These are phyloP conservation scores for Buteo buteo DNA, from an alignment of 2,113 vertebrate species.

Conservation along the genomic window DNA sequence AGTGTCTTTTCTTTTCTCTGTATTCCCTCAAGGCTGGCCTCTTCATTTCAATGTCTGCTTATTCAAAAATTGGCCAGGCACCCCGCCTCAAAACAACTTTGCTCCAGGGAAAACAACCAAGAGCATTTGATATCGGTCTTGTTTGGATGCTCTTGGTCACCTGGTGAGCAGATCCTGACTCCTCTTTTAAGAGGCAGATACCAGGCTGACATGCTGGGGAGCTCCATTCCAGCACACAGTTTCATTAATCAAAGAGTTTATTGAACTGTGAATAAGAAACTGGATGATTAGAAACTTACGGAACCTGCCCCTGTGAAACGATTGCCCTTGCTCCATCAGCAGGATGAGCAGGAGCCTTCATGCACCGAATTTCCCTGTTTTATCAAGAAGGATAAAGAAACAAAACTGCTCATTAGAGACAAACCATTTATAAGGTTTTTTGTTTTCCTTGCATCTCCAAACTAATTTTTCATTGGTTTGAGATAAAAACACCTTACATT, in stretches of 20 bases:
- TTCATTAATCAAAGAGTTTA: background rate
- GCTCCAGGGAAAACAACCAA: background rate
- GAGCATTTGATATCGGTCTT: fast-evolving
- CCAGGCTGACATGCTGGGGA: background rate
- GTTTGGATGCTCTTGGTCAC: background rate
- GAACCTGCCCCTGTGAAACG: background rate
- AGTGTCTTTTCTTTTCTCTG: background rate
- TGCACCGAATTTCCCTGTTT: background rate
- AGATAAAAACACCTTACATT: background rate
- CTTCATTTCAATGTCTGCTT: background rate
- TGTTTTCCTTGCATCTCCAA: background rate
- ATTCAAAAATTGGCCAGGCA: background rate
- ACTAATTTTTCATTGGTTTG: background rate
- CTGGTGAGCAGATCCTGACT: background rate
- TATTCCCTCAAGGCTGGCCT: background rate
- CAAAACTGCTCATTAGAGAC: background rate
- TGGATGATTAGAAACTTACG: background rate
- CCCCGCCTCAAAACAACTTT: background rate
- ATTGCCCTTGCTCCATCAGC: background rate
- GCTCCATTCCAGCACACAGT: background rate
- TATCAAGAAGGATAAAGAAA: background rate
- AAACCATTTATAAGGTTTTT: background rate
- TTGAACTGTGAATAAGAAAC: background rate
- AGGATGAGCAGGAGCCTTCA: background rate
- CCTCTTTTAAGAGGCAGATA: background rate